Evolutionary conservation across 2,113 vertebrate genomes (phyloP).

Genomic region (Alouatta palliata): DNA sequence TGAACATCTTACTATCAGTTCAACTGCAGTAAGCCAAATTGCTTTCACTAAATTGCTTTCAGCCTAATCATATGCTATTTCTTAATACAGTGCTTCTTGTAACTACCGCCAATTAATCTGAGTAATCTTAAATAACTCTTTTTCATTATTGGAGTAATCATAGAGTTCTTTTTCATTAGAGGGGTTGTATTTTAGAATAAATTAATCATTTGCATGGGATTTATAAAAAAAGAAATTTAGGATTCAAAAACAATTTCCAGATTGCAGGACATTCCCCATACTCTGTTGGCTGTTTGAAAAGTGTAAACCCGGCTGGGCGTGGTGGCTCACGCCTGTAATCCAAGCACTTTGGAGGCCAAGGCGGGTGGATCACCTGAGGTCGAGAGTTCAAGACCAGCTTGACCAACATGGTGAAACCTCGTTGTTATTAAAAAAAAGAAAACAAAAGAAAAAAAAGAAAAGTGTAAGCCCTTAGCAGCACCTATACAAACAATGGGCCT

Average conservation of each 20-base stretch:
- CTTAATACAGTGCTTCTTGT: background rate
- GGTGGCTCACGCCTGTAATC: no score
- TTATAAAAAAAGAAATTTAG: background rate
- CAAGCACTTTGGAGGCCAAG: no score
- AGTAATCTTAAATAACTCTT: background rate
- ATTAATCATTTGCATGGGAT: background rate
- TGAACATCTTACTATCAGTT: background rate
- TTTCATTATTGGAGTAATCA: background rate
- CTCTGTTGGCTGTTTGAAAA: background rate
- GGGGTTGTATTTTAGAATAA: background rate
- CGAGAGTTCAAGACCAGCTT: no score
- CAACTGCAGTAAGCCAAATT: background rate
- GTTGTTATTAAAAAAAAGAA: no score
- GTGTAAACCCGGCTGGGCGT: background rate
- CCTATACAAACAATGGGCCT: background rate
- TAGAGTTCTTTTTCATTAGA: background rate
- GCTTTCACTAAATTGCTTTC: conserved; percentile 32
- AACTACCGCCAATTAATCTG: conserved; percentile 17
- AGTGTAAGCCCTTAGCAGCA: background rate
- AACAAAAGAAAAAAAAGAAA: no score
- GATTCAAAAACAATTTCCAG: background rate
- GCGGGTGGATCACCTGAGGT: no score
- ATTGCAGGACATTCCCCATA: no score
- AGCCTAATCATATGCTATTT: conserved; percentile 5
- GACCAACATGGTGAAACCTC: no score